Base-by-base conservation (phyloP, 2,888 invertebrate genomes). In the Graphium colonna region DNA sequence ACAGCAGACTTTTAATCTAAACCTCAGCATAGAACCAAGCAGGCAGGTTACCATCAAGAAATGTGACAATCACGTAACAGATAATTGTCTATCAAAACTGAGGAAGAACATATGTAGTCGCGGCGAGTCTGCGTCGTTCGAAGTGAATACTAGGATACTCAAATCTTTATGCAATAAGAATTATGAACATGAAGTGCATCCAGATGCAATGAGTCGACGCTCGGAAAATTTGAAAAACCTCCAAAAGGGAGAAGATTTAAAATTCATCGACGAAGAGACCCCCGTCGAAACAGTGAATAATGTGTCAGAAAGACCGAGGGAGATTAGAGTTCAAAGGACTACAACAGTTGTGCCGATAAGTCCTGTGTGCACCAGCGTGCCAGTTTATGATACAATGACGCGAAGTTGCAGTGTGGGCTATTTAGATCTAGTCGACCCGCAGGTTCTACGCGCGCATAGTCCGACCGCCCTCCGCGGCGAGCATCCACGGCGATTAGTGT, bases 401-500 rank as follows among this genome's bases (percentile, higher is more conserved):
- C 90, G 96, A 26, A 96, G 96, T 73, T 96, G 96, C 76, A 96
- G 96, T 78, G 96, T 96, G 1, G 96, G 97, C 0, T 96, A 96
- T 72, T 86, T 97, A 62, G 96, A 97, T 73, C 91, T 95, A 59
- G 95, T 96, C 3, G 96, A 96, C 65, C 92, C 93, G 0, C 93
- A 93, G 66, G 91, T 94, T 62, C 92, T 95, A 16, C 94, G 94
- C 44, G 94, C 94, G 38, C 95, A 95, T 68, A 93, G 94, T 9
- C 69, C 95, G 40, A 91, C 92, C 0, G 93, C 95, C 70, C 77
- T 95, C 26, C 90, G 94, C 10, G 94, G 93, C 57, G 95, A 95
- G 63, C 93, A 95, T 1, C 95, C 95, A 0, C 94, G 95, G 63
- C 91, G 96, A 1, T 84, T 96, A 21, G 92, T 96, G 31, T 82